These are phyloP conservation scores for Thera obeliscata DNA, from an alignment of 2,888 invertebrate species.

Conservation along the genomic window DNA sequence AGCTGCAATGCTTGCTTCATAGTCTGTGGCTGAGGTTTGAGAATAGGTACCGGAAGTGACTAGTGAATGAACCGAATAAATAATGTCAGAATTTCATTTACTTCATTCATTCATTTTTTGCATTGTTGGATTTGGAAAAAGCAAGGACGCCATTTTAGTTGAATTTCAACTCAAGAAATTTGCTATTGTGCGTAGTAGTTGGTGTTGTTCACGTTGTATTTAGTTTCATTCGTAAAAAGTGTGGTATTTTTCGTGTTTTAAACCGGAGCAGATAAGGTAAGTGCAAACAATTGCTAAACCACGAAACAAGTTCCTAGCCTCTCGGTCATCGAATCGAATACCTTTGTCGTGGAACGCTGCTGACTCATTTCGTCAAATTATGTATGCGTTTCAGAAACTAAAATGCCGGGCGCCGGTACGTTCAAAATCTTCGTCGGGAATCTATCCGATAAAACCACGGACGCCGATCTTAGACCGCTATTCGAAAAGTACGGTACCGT, in stretches of 20 bases:
- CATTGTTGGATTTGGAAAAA: neutral
- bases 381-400: constrained; percentile 84
- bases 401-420: constrained; percentile 96
- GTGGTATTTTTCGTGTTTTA: constrained; percentile 19
- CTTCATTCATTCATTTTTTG: neutral
- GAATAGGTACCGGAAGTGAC: too few species aligned
- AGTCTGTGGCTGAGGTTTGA: too few species aligned
- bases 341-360: constrained; percentile 67
- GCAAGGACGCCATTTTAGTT: constrained; percentile 28
- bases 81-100: too few species aligned
- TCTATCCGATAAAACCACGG: constrained; percentile 95
- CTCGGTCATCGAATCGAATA: constrained; percentile 61
- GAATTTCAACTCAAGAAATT: constrained; percentile 1
- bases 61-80: too few species aligned
- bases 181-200: constrained; percentile 16
- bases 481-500: constrained; percentile 99
- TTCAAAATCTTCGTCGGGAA: constrained; percentile 99
- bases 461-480: constrained; percentile 94
- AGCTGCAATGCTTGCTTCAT: too few species aligned
- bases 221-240: constrained; percentile 13
- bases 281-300: constrained; percentile 38
- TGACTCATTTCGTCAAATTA: constrained; percentile 81
- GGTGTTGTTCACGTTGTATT: constrained; percentile 7
- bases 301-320: constrained; percentile 20
- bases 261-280: constrained; percentile 52